Evolutionary conservation across 2,113 vertebrate species (phyloP), one percentile per base, ranked within the genome.

Genomic region (Dolichotis patagonum): DNA sequence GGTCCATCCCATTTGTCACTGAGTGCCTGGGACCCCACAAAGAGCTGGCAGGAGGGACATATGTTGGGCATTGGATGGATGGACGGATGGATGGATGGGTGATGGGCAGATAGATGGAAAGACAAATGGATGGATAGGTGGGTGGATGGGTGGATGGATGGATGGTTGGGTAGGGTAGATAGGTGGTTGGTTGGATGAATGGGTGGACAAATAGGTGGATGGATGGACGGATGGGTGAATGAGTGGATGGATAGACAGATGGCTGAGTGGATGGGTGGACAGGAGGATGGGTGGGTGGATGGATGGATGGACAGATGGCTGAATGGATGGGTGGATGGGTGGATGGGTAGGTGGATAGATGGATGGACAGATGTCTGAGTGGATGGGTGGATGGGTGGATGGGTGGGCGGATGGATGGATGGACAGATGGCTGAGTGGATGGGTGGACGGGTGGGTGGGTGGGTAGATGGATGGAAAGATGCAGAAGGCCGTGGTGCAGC

Each of bases 361-460:
- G 41, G 43, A 9, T n/a, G 17, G 62, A 8, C 56, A 41, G 20
- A 38, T 26, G 12, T 1, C 0, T 41, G 24, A 0, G 24, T 56
- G 10, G 11, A 17, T 71, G 14, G 7, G 38, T 54, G 28, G 63
- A 14, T 32, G 10, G 32, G 17, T 41, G 69, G 17, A n/a, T 73
- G 7, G 63, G 2, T 35, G 63, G 12, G 16, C 32, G 30, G 26
- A 14, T 67, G 63, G 63, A 11, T 67, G 30, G 13, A 63, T 35
- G 14, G 30, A 35, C 16, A 2, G 49, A 24, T 26, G 12, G 1
- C 0, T 41, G 24, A 0, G 24, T 56, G 10, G 11, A 17, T 71
- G 14, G 7, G 38, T 54, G 28, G 63, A 14, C 32, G 10, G 32
- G 17, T 41, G 69, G 17, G 20, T 22, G 8, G 19, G 19, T 38